These are phyloP conservation scores for Florisuga fusca DNA, from an alignment of 2,797 vertebrate species.

Conservation along the genomic window DNA sequence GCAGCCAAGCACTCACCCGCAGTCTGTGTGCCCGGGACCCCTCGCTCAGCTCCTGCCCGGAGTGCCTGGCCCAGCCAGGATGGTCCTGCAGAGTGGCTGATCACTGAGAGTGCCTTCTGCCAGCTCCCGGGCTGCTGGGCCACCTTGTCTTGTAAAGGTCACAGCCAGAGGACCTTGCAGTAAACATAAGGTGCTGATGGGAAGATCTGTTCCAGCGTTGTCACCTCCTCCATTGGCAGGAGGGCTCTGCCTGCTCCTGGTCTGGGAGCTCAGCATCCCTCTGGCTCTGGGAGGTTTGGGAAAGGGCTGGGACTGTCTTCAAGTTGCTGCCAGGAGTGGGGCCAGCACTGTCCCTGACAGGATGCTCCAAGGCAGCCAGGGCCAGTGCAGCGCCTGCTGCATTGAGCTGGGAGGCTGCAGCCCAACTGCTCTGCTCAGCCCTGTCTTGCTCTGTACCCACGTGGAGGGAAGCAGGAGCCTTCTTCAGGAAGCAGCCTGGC, in stretches of 20 bases:
- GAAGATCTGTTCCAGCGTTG: constrained; percentile 1
- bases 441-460: neutral
- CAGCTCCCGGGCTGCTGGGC: constrained; percentile 35
- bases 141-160: constrained; percentile 57
- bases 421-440: constrained; percentile 25
- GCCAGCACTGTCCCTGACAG: neutral
- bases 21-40: neutral
- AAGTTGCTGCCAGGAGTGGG: neutral
- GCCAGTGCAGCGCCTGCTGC: constrained; percentile 11
- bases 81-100: neutral
- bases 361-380: neutral
- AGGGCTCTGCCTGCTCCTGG: neutral
- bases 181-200: constrained; percentile 65
- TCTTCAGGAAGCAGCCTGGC: neutral
- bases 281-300: neutral
- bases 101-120: neutral
- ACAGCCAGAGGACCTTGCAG: constrained; percentile 72
- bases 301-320: neutral
- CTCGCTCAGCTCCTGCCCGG: neutral
- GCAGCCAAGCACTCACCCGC: constrained; percentile 67
- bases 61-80: neutral
- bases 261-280: neutral
- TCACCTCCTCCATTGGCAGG: neutral
- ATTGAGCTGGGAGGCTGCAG: constrained; percentile 31
- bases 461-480: constrained; percentile 45